Evolutionary conservation across 1,140 invertebrate species (phyloP).

Genomic region (Coenobita brevimanus): DNA sequence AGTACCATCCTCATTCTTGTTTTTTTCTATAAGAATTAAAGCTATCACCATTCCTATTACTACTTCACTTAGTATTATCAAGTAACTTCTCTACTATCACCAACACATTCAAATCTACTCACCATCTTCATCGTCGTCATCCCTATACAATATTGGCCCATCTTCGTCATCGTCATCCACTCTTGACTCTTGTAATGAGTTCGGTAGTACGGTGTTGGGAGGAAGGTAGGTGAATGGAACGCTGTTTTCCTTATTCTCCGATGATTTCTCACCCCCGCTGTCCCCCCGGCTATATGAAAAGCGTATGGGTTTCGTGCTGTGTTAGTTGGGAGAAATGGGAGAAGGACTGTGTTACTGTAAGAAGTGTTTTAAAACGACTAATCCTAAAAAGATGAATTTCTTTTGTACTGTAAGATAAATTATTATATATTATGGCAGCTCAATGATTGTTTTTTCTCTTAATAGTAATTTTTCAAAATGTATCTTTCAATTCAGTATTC

Average conservation of each 20-base stretch:
- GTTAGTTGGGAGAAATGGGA: neutral
- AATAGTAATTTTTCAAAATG: too few species aligned
- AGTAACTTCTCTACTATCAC: too few species aligned
- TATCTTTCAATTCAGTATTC: too few species aligned
- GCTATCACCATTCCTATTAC: neutral
- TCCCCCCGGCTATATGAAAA: constrained; percentile 65
- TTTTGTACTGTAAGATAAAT: too few species aligned
- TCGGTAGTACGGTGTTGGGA: constrained; percentile 55
- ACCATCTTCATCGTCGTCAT: constrained; percentile 81
- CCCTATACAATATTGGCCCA: constrained; percentile 84
- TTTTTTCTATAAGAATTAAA: too few species aligned
- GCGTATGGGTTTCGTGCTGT: constrained; percentile 68
- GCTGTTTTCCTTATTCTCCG: constrained; percentile 70
- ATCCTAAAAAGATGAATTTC: too few species aligned
- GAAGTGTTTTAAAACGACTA: too few species aligned
- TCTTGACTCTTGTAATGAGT: constrained; percentile 49
- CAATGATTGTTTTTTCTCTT: too few species aligned
- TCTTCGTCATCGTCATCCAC: constrained; percentile 77
- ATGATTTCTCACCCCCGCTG: constrained; percentile 39
- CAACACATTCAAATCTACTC: constrained; percentile 71
- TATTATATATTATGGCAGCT: too few species aligned
- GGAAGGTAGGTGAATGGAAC: constrained; percentile 65
- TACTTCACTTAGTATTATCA: too few species aligned
- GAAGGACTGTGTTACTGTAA: neutral
- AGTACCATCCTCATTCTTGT: too few species aligned